A percentile compares a stretch with the other conserved stretches of the same genome.
These are phyloP conservation scores for Cyprinodon tularosa DNA, from an alignment of 2,113 vertebrate genomes.

Conservation along the genomic window DNA sequence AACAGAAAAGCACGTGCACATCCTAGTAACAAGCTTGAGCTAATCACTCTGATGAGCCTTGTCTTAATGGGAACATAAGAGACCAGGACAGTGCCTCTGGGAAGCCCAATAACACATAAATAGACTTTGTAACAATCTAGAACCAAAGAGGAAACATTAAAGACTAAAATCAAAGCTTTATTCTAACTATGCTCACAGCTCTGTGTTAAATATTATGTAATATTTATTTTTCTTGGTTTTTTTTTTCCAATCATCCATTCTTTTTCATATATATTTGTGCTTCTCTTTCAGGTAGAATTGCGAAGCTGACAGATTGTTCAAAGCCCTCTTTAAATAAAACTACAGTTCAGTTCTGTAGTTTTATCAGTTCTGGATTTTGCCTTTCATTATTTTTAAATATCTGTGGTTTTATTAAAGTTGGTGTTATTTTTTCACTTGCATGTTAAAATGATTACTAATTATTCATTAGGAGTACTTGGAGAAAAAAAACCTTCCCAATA, in stretches of 20 bases:
- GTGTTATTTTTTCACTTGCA: too few species aligned
- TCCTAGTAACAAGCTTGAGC: conserved; percentile 56
- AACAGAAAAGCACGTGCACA: conserved; percentile 45
- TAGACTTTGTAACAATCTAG: conserved; percentile 12
- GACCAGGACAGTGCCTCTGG: conserved; percentile 47
- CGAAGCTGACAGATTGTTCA: background rate
- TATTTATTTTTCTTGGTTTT: background rate
- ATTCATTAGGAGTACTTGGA: background rate
- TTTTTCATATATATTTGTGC: background rate
- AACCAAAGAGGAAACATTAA: background rate
- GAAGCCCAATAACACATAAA: conserved; percentile 27
- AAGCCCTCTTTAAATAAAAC: too few species aligned
- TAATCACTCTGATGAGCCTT: conserved; percentile 61
- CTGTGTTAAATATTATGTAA: background rate
- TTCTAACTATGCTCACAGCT: background rate
- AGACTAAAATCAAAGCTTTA: conserved; percentile 2
- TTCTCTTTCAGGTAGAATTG: background rate
- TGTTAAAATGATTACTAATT: too few species aligned
- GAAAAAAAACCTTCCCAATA: background rate
- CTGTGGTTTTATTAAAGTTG: too few species aligned
- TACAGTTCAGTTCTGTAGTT: too few species aligned
- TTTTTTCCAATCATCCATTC: background rate
- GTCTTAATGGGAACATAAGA: conserved; percentile 49
- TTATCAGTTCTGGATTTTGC: too few species aligned
- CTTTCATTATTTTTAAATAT: too few species aligned